A percentile compares a stretch with the other conserved stretches of the same genome.
Evolutionary conservation across 2,113 vertebrate genomes (phyloP).

Genomic region (Boulengeromyrus knoepffleri): DNA sequence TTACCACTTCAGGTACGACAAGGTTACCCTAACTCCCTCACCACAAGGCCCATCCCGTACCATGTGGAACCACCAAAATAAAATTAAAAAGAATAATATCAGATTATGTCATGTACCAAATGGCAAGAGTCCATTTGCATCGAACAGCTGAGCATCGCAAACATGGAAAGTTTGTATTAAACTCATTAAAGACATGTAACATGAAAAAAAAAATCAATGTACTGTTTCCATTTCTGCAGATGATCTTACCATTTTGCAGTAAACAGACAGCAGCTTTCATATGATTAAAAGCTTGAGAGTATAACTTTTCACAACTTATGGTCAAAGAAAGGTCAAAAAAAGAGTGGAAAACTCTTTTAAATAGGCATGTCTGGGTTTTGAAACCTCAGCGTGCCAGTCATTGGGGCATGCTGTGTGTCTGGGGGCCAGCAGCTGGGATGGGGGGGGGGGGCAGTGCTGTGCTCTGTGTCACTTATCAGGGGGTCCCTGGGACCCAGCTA

Average conservation of each 20-base stretch:
- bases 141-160: neutral
- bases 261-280: neutral
- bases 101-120: constrained; percentile 3
- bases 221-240: constrained; percentile 9
- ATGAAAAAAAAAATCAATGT: constrained; percentile 13
- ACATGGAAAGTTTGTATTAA: constrained; percentile 16
- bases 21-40: neutral
- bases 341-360: neutral
- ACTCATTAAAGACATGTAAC: constrained; percentile 15
- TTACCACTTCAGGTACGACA: neutral
- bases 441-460: neutral
- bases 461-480: neutral
- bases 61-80: neutral
- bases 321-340: neutral
- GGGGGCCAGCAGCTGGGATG: neutral
- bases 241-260: neutral
- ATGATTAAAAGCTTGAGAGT: neutral
- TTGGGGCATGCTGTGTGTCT: neutral
- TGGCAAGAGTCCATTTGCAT: constrained; percentile 15
- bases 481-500: neutral
- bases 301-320: neutral
- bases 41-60: neutral
- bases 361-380: neutral
- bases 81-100: neutral
- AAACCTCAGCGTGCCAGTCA: neutral